Evolutionary conservation across 2,113 vertebrate species (phyloP), one percentile per base, ranked within the genome.

Genomic region (Alosa alosa): DNA sequence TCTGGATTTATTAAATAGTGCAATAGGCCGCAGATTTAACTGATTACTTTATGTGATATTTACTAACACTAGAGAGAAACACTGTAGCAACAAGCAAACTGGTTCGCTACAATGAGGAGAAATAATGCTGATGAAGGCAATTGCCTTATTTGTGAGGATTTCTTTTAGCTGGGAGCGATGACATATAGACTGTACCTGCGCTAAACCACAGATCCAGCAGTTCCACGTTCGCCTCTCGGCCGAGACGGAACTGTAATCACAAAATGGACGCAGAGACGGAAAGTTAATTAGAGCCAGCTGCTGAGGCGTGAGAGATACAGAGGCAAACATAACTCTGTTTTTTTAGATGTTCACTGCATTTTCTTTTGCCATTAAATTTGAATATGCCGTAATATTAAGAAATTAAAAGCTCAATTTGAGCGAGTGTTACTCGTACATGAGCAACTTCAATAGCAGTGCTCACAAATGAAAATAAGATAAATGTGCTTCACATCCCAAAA

Each of bases 201-300:
- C 9, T 36, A 25, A 36, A 36, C 25, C 2, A 11, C 64, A 36
- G 25, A 36, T 72, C 25, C n/a, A 72, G 31, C n/a, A 72, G 8
- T 72, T 72, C 64, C 25, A 36, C 31, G 31, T 72, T 72, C 9
- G 9, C 64, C 25, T 31, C 64, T 72, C n/a, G 9, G 64, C 25
- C 47, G 78, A 85, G 87, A 84, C 82, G 17, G 46, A 81, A 68
- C 45, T 84, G 75, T 72, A 72, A 75, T 52, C 31, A 52, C 57
- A 85, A 46, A 83, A 84, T 60, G 52, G 82, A 86, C 22, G 50
- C 84, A 31, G 45, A 86, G 83, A 83, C 81, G 83, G 84, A 81
- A 75, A 89, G 88, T 92, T 85, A 91, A 92, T 92, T 93, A 89
- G 90, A 88, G 85, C 41, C 86, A 89, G 50, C 83, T 1, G 2